Evolutionary conservation across 2,888 invertebrate genomes (phyloP).

Genomic region (Aphidius colemani): DNA sequence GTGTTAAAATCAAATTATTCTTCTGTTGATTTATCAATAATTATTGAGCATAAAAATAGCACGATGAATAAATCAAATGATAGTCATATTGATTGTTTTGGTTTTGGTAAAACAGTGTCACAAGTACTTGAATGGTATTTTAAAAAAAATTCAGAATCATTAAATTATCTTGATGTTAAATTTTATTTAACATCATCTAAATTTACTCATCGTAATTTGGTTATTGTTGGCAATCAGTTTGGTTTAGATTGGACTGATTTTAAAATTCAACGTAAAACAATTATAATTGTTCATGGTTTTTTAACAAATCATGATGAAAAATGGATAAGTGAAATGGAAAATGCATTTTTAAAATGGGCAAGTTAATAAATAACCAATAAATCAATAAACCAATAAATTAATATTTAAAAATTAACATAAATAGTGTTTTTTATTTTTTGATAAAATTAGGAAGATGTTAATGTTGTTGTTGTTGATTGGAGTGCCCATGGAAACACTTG

Average conservation of each 20-base stretch:
- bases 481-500: constrained; percentile 66
- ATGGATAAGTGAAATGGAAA: constrained; percentile 68
- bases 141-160: constrained; percentile 60
- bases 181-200: constrained; percentile 63
- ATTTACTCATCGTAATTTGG: constrained; percentile 59
- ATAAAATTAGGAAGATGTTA: constrained; percentile 63
- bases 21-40: neutral
- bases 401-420: neutral
- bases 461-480: constrained; percentile 71
- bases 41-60: neutral
- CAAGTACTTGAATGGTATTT: constrained; percentile 59
- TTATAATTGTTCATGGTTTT: constrained; percentile 70
- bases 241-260: constrained; percentile 67
- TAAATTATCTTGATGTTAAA: constrained; percentile 61
- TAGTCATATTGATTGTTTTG: constrained; percentile 62
- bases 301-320: constrained; percentile 65
- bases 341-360: constrained; percentile 66
- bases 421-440: neutral
- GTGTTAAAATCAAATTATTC: neutral
- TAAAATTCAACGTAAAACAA: constrained; percentile 62
- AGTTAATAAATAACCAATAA: constrained; percentile 30
- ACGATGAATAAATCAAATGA: neutral
- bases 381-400: neutral
- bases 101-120: constrained; percentile 59
- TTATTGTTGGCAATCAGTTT: constrained; percentile 60